Conservation (phyloP, 2,113 vertebrate species). For the Syngnathus floridae region DNA sequence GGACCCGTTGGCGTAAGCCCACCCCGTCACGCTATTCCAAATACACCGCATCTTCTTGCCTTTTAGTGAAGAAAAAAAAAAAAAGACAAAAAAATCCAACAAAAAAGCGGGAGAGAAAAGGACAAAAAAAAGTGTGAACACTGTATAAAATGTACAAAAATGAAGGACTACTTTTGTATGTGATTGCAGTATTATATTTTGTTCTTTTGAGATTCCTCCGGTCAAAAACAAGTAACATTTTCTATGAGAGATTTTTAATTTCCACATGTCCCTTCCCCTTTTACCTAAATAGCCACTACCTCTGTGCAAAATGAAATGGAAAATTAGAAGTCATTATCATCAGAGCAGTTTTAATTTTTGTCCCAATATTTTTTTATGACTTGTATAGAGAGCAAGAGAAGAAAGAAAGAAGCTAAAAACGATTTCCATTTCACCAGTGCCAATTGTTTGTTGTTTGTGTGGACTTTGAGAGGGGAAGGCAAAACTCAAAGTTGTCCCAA, state of each 20-base stretch:
- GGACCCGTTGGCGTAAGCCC: constrained; percentile 82
- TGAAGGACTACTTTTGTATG: constrained; percentile 99
- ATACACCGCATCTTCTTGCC: constrained; percentile 56
- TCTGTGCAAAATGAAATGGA: constrained; percentile 73
- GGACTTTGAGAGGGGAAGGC: constrained; percentile 52
- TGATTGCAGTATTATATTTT: constrained; percentile 96
- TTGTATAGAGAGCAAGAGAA: constrained; percentile 63
- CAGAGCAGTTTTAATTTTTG: constrained; percentile 66
- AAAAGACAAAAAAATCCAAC: constrained; percentile 33
- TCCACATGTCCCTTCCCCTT: constrained; percentile 61
- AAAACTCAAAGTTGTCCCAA: constrained; percentile 51
- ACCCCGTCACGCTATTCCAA: constrained; percentile 37
- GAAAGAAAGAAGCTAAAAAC: constrained; percentile 40
- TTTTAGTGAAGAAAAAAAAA: constrained; percentile 44
- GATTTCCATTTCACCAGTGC: constrained; percentile 71
- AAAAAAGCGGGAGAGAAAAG: constrained; percentile 52
- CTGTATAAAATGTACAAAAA: constrained; percentile 98
- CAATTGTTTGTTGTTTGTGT: constrained; percentile 63
- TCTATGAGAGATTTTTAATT: constrained; percentile 74
- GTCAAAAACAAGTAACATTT: constrained; percentile 68
- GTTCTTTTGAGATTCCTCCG: constrained; percentile 72
- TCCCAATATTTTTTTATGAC: constrained; percentile 74
- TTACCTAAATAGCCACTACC: constrained; percentile 77
- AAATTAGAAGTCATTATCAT: constrained; percentile 59
- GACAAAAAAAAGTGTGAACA: constrained; percentile 66